Evolutionary conservation across 2,113 vertebrate genomes (phyloP), one percentile per base, ranked within the genome.

Genomic region (Tor tambroides): DNA sequence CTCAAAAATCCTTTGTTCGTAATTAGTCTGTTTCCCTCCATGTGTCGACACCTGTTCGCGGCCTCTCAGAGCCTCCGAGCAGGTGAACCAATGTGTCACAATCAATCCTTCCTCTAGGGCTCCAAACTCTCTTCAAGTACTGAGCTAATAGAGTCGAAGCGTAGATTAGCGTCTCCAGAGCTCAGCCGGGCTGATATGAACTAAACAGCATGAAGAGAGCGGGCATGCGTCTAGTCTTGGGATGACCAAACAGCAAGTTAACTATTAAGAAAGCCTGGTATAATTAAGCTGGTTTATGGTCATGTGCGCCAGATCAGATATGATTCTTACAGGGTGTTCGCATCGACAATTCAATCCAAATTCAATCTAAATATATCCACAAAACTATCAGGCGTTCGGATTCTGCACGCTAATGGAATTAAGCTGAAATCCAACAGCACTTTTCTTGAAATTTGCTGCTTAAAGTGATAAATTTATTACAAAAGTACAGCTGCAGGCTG

Each of bases 41-140:
- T 76, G 69, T 83, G 69, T 56, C 80, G 61, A 49, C 86, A 83
- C 80, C 86, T 82, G 80, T 76, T 87, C 35, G 6, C 8, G 71
- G 28, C 43, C 17, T 74, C 49, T 80, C 61, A 1, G 17, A 35
- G 38, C 51, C n/a, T 49, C 69, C 9, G 71, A 76, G 54, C 56
- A 15, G 72, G 69, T 65, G 86, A 87, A 35, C 80, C 80, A 83
- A 41, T 26, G 54, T 65, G 79, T 76, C 80, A 83, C 54, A 46
- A 61, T 74, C 85, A 87, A 82, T 75, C 71, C 69, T 74, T 49
- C 71, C 54, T 67, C 69, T 63, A 76, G 28, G 80, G 56, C 81
- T 71, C 63, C 26, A 51, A 65, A 71, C 63, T 49, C 63, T 35
- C 81, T 35, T 30, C 65, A 71, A 71, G 26, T 23, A 32, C 28